Evolutionary conservation across 30 jellyfish, hydroid and myxozoan species (phyloP), one percentile per base, ranked within the genome.

Genomic region (Hydractinia symbiolongicarpus): DNA sequence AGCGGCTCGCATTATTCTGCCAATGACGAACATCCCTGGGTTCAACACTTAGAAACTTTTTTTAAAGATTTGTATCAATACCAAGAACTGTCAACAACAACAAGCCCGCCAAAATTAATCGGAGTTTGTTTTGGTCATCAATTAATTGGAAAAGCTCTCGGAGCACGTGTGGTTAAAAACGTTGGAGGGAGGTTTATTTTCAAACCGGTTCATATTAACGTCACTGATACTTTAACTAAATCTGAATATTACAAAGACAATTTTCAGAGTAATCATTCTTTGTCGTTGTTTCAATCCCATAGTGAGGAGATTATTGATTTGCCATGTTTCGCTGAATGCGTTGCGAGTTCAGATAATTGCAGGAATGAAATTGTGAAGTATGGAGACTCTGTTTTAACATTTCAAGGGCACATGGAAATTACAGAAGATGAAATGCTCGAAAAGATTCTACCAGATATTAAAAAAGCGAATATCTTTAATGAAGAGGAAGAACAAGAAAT

Each of bases 101-200:
- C 40, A 8, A 7, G 54, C 53, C 61, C 80, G 40, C 85, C 85
- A 30, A 81, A 89, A 21, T 85, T 94, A 20, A 82, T 83, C 58
- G 99, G 96, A 4, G 44, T 88, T 4, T 94, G 99, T 71, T 94
- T 94, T 78, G 96, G 95, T 8, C 99, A 94, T 75, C 99, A 94
- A 71, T 83, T 88, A 17, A 81, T 84, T 15, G 91, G 82, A 70
- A 94, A 94, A 82, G 92, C 99, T 8, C 72, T 94, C 55, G 96
- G 99, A 7, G 99, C 95, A 44, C 53, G 49, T 53, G 95, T 94
- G 54, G 96, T 79, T 13, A 44, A 62, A 16, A 88, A 81, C 52
- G 74, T 85, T 21, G 61, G 70, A 1, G 88, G 84, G 21, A 68
- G 76, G 67, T 86, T 93, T 84, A 90, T 81, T 58, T 81, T 90